These are phyloP conservation scores for Cynaeus angustus DNA, from an alignment of 2,888 invertebrate species.

Conservation along the genomic window DNA sequence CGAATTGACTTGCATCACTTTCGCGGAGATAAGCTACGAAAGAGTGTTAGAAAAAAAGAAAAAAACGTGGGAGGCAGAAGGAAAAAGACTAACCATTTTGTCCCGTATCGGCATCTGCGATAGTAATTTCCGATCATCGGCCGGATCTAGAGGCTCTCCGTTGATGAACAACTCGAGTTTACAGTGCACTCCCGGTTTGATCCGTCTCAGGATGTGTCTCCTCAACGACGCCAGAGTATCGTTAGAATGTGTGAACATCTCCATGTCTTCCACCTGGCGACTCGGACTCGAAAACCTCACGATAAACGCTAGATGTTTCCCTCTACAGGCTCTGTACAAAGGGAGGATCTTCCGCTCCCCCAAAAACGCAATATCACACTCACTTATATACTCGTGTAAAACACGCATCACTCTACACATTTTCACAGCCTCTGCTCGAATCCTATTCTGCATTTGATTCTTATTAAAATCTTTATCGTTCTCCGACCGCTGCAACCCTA, in stretches of 20 bases:
- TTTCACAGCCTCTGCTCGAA: slow-evolving; percentile 82
- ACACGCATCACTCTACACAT: slow-evolving; percentile 96
- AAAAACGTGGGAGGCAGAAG: neutral
- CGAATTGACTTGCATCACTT: slow-evolving; percentile 82
- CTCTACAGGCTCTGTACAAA: slow-evolving; percentile 90
- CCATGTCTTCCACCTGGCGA: slow-evolving; percentile 92
- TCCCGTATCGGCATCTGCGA: slow-evolving; percentile 90
- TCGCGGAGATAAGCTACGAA: slow-evolving; percentile 81
- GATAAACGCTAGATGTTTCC: slow-evolving; percentile 90
- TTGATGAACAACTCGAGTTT: slow-evolving; percentile 94
- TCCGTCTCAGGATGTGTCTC: slow-evolving; percentile 82
- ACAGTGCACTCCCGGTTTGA: slow-evolving; percentile 80
- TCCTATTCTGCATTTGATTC: slow-evolving; percentile 71
- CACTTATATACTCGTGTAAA: slow-evolving; percentile 94
- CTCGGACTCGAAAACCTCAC: slow-evolving; percentile 87
- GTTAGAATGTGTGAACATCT: slow-evolving; percentile 94
- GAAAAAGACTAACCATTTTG: slow-evolving; percentile 80
- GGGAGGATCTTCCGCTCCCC: slow-evolving; percentile 93
- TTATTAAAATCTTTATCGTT: slow-evolving; percentile 72
- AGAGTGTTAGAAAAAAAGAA: slow-evolving; percentile 21
- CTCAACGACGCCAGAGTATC: slow-evolving; percentile 93
- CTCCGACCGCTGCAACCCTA: slow-evolving; percentile 75
- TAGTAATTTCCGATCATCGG: slow-evolving; percentile 90
- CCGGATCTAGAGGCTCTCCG: slow-evolving; percentile 89
- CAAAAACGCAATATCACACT: slow-evolving; percentile 92